A percentile compares a stretch with the other conserved stretches of the same genome.
These are phyloP conservation scores for Chaenogobius annularis DNA, from an alignment of 2,113 vertebrate species.

Conservation along the genomic window DNA sequence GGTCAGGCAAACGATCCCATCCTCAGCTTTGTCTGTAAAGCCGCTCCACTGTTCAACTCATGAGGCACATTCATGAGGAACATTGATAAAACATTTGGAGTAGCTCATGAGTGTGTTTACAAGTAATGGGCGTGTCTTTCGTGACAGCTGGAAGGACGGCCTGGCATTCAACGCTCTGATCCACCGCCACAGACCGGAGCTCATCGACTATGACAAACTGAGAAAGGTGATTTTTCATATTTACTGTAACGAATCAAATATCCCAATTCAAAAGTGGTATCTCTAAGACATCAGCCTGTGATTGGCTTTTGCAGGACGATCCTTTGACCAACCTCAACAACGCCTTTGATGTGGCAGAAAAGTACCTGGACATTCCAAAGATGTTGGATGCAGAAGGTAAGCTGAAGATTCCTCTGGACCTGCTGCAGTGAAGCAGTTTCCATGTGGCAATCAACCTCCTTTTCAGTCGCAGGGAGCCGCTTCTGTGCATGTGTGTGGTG, in stretches of 20 bases:
- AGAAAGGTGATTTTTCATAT: slow-evolving; percentile 79
- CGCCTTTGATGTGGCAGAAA: slow-evolving; percentile 83
- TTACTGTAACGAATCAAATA: neutral
- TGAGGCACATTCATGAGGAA: too few relatives aligned
- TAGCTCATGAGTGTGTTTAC: neutral
- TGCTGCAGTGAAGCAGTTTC: neutral
- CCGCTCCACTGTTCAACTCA: too few relatives aligned
- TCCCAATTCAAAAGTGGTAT: neutral
- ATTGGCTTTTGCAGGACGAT: slow-evolving; percentile 71
- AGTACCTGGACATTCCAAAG: slow-evolving; percentile 84
- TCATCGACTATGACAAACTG: slow-evolving; percentile 93
- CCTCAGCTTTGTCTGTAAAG: too few relatives aligned
- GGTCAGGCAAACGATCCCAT: too few relatives aligned
- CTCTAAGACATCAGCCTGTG: neutral
- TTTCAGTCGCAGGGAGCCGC: neutral
- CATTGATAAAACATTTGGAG: neutral
- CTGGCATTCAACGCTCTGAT: slow-evolving; percentile 95
- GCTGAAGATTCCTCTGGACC: neutral
- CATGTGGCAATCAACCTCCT: neutral
- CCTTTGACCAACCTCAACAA: slow-evolving; percentile 83
- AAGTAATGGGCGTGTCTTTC: neutral
- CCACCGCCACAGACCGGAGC: slow-evolving; percentile 92
- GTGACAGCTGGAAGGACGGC: slow-evolving; percentile 91
- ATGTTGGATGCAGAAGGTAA: slow-evolving; percentile 91
- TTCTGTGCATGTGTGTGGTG: too few relatives aligned